Evolutionary conservation across 2,888 invertebrate species (phyloP).

Genomic region (Malacosoma neustria): DNA sequence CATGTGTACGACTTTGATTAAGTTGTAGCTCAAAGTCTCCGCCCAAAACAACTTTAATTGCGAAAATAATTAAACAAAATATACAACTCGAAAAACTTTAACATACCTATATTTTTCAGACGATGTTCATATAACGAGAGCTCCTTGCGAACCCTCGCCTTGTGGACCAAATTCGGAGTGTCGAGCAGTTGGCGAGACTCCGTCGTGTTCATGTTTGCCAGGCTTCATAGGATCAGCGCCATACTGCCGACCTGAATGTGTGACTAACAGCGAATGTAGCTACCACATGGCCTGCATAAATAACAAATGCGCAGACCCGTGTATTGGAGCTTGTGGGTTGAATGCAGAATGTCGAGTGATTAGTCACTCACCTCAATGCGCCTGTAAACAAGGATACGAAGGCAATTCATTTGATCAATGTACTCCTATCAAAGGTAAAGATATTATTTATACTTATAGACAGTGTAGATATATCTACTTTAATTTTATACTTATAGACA

Average conservation of each 20-base stretch:
- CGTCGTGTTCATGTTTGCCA: constrained; percentile 82
- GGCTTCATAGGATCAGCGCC: constrained; percentile 83
- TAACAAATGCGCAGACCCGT: constrained; percentile 86
- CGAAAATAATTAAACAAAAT: too few species aligned
- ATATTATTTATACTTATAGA: neutral
- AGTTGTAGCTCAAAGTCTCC: too few species aligned
- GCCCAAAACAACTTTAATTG: too few species aligned
- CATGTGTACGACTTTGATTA: too few species aligned
- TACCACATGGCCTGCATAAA: constrained; percentile 85
- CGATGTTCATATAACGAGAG: constrained; percentile 33
- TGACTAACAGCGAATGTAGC: constrained; percentile 86
- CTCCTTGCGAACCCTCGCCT: constrained; percentile 81
- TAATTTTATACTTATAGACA: neutral
- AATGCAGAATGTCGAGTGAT: constrained; percentile 85
- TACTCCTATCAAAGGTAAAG: constrained; percentile 44
- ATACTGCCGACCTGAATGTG: constrained; percentile 88
- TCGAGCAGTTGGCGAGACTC: constrained; percentile 61
- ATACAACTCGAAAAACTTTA: too few species aligned
- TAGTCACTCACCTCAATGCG: constrained; percentile 90
- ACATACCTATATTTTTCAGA: too few species aligned
- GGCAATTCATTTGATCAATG: constrained; percentile 89
- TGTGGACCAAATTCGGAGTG: constrained; percentile 88
- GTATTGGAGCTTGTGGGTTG: constrained; percentile 85
- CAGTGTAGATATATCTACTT: constrained; percentile 6
- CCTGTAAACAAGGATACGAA: constrained; percentile 79